phyloP scores from a whole-genome alignment of 2,888 invertebrate genomes.

The Luffia ferchaultella region DNA sequence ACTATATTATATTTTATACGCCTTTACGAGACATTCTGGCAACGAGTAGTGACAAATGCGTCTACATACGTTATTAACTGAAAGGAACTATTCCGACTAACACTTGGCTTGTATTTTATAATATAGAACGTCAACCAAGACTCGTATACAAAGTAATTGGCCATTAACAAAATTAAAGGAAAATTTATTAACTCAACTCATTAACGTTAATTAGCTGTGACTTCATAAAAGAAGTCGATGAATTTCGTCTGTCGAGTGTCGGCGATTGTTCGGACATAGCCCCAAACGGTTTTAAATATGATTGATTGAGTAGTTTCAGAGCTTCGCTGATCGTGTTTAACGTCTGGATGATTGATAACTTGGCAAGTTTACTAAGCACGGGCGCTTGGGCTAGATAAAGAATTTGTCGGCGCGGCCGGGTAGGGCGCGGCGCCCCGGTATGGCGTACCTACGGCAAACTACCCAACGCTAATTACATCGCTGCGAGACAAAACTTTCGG shows the following conservation, averaged over 20 bases:
- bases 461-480: conserved; percentile 59
- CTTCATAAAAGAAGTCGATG: neutral
- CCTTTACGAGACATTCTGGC: too few relatives aligned
- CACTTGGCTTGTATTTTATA: too few relatives aligned
- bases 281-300: neutral
- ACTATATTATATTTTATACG: too few relatives aligned
- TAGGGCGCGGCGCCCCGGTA: too few relatives aligned
- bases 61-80: too few relatives aligned
- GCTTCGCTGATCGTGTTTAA: neutral
- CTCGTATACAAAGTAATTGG: too few relatives aligned
- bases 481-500: conserved; percentile 55
- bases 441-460: conserved; percentile 22
- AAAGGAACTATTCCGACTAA: too few relatives aligned
- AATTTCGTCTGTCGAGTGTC: neutral
- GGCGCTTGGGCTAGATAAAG: neutral
- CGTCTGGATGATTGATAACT: neutral
- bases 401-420: neutral
- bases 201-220: too few relatives aligned
- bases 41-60: too few relatives aligned
- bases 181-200: too few relatives aligned
- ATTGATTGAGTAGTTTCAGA: neutral
- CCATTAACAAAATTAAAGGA: too few relatives aligned
- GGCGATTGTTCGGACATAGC: neutral
- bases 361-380: neutral
- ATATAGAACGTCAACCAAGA: too few relatives aligned